Evolutionary conservation across 2,113 vertebrate species (phyloP), one percentile per base, ranked within the genome.

Genomic region (Catharus bicknelli): DNA sequence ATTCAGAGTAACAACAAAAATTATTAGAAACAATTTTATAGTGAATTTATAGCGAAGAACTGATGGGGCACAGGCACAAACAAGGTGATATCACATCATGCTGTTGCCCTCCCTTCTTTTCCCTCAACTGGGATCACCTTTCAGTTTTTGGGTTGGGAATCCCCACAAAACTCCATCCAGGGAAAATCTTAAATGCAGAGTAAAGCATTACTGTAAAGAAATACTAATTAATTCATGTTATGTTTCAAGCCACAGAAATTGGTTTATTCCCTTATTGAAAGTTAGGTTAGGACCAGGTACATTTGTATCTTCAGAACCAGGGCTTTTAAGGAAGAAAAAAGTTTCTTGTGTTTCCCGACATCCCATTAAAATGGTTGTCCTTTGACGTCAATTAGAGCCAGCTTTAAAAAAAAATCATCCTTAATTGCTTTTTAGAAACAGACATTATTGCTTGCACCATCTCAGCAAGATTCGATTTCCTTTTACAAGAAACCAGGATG

Each of bases 341-440:
- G 29, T 84, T 94, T 48, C 59, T n/a, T 30, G 3, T 75, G 43
- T 91, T 87, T 96, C 90, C 93, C n/a, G 50, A 90, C 69, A 95
- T 91, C 40, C 70, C 83, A 73, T 91, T 91, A 91, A 91, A 81
- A 27, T 40, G 30, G 76, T 36, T 89, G 86, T 62, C 30, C 70
- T 95, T 89, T 90, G 84, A 92, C 3, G 25, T 88, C 90, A 95
- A 67, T 96, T 93, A 94, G 70, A 92, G 69, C 5, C 47, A 23
- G 68, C 43, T 80, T 62, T 70, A 61, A 48, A 77, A 75, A 77
- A 95, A 92, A 94, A 87, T 88, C 64, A 89, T 94, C 63, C 74
- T 88, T 93, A 96, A 95, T 83, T 93, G 91, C 77, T 94, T 86
- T 89, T 91, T 68, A 94, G 88, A 90, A 96, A 70, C 21, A 95